Conservation (phyloP, 2,797 vertebrate genomes). For the Melanotaenia nigrans region DNA sequence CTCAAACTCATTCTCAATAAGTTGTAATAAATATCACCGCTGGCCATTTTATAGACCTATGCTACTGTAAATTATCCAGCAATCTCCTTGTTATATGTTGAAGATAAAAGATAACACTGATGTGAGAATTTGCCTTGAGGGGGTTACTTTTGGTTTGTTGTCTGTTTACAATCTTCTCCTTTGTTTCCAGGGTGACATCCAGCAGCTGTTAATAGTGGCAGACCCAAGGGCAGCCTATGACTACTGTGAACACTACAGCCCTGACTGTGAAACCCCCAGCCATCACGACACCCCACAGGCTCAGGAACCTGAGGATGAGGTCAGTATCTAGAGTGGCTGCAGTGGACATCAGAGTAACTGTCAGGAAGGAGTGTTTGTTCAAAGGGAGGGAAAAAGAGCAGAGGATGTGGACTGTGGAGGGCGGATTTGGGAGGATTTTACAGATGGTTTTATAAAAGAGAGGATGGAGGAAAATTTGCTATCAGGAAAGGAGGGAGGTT, state of each 20-base stretch:
- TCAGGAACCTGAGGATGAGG: conserved; percentile 91
- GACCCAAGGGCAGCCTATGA: conserved; percentile 94
- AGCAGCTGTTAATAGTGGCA: conserved; percentile 92
- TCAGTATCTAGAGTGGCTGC: conserved; percentile 58
- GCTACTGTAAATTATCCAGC: conserved; percentile 22
- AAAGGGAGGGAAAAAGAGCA: background rate
- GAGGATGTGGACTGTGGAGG: background rate
- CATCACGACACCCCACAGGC: conserved; percentile 90
- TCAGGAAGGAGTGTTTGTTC: background rate
- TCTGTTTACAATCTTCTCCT: conserved; percentile 37
- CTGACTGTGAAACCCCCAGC: conserved; percentile 92
- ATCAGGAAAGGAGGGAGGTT: background rate
- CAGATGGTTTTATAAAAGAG: background rate
- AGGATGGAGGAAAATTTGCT: conserved; percentile 11
- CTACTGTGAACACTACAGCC: conserved; percentile 98
- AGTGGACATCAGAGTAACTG: conserved; percentile 1
- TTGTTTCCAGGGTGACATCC: conserved; percentile 94
- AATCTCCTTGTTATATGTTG: background rate
- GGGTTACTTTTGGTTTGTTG: conserved; percentile 13
- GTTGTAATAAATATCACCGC: conserved; percentile 33
- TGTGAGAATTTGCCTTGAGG: conserved; percentile 9
- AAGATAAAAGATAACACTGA: conserved; percentile 23
- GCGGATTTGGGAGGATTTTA: background rate
- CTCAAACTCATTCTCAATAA: background rate
- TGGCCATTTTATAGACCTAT: conserved; percentile 21